Evolutionary conservation across 2,113 vertebrate genomes (phyloP).

Genomic region (Gavialis gangeticus): DNA sequence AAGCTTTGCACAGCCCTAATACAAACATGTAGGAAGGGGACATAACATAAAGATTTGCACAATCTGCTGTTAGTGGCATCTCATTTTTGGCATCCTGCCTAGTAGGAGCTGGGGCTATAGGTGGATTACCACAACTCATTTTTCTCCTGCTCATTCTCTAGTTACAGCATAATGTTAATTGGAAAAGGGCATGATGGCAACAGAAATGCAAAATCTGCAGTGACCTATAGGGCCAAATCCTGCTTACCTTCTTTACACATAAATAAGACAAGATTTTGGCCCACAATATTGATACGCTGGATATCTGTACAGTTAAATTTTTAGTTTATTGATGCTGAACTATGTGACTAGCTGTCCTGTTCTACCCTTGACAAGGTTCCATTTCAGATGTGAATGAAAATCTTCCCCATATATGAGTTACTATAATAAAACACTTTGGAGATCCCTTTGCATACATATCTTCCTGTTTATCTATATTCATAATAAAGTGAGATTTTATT

Average conservation of each 20-base stretch:
- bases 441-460: too few relatives aligned
- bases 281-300: too few relatives aligned
- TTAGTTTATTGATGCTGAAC: too few relatives aligned
- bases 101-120: not conserved
- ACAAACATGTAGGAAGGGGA: not conserved
- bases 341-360: not conserved
- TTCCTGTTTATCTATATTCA: too few relatives aligned
- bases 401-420: too few relatives aligned
- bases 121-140: not conserved
- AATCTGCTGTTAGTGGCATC: not conserved
- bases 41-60: not conserved
- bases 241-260: not conserved
- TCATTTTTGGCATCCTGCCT: fast-evolving
- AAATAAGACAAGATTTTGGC: too few relatives aligned
- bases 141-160: conserved; percentile 37
- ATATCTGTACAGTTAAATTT: too few relatives aligned
- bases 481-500: too few relatives aligned
- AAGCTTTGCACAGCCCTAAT: not conserved
- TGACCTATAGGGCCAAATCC: conserved; percentile 10
- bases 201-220: not conserved
- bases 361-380: not conserved
- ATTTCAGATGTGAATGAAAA: too few relatives aligned
- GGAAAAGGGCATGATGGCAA: not conserved
- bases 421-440: too few relatives aligned
- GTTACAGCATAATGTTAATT: conserved; percentile 33